phyloP scores from a whole-genome alignment of 2,888 invertebrate genomes.

The Scrobipalpa costella region DNA sequence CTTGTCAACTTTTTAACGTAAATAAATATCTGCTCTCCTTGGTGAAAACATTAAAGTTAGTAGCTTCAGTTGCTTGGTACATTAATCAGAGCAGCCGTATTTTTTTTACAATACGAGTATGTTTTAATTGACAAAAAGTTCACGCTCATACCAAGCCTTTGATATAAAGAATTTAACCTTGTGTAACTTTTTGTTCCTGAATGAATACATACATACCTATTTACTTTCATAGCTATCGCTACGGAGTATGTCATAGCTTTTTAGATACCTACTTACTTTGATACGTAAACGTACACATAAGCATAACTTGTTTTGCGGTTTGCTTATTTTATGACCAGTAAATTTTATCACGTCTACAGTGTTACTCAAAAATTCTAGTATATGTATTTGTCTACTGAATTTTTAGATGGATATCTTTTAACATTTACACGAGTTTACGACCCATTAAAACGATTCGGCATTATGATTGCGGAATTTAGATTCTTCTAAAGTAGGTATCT shows the following conservation, averaged over 20 bases:
- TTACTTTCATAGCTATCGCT: background rate
- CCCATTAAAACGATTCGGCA: background rate
- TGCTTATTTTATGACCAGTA: background rate
- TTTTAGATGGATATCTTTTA: background rate
- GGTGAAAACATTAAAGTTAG: too few relatives aligned
- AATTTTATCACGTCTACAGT: background rate
- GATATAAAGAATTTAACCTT: background rate
- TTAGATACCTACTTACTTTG: background rate
- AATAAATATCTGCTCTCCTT: too few relatives aligned
- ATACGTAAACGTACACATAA: background rate
- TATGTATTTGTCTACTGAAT: background rate
- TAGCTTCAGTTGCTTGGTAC: too few relatives aligned
- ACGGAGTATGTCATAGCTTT: background rate
- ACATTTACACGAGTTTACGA: background rate
- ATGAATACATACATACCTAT: background rate
- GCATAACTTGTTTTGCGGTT: background rate
- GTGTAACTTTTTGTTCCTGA: conserved; percentile 6
- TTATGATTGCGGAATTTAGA: background rate
- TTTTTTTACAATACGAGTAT: background rate
- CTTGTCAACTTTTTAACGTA: too few relatives aligned
- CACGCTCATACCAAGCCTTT: background rate
- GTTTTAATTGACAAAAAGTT: conserved; percentile 9
- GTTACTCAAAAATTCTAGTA: background rate
- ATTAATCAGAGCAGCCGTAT: background rate
- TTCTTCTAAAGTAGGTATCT: background rate